These are phyloP conservation scores for Semnopithecus entellus DNA, from an alignment of 2,113 vertebrate species.

Conservation along the genomic window DNA sequence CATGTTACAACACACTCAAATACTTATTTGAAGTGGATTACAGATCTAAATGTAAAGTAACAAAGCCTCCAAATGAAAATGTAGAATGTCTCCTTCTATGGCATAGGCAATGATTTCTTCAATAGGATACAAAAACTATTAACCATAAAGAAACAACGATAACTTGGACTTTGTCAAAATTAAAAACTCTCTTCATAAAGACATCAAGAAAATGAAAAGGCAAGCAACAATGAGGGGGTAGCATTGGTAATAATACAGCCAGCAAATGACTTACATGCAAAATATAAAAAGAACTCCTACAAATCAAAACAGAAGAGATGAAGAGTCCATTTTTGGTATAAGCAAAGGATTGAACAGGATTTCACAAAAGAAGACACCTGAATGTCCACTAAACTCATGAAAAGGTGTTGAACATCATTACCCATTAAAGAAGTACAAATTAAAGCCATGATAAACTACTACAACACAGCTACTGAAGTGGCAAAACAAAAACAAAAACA, in stretches of 20 bases:
- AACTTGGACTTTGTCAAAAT: neutral
- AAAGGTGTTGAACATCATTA: neutral
- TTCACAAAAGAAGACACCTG: neutral
- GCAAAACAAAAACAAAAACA: neutral
- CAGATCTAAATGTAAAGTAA: neutral
- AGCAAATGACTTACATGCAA: neutral
- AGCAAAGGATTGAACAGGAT: neutral
- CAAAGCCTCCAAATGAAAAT: neutral
- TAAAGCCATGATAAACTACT: neutral
- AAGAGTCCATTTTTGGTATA: neutral
- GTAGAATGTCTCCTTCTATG: neutral
- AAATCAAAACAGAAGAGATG: neutral
- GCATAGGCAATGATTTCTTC: neutral
- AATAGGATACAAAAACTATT: neutral
- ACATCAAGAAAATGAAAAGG: neutral
- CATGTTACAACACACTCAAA: neutral
- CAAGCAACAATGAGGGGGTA: neutral
- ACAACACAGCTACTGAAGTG: neutral
- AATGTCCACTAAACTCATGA: neutral
- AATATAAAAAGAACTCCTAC: neutral
- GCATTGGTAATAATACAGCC: neutral
- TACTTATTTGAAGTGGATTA: neutral
- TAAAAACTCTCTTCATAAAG: neutral
- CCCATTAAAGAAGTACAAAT: neutral
- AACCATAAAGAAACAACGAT: neutral